Evolutionary conservation across 2,113 vertebrate species (phyloP), one percentile per base, ranked within the genome.

Genomic region (Labeo rohita): DNA sequence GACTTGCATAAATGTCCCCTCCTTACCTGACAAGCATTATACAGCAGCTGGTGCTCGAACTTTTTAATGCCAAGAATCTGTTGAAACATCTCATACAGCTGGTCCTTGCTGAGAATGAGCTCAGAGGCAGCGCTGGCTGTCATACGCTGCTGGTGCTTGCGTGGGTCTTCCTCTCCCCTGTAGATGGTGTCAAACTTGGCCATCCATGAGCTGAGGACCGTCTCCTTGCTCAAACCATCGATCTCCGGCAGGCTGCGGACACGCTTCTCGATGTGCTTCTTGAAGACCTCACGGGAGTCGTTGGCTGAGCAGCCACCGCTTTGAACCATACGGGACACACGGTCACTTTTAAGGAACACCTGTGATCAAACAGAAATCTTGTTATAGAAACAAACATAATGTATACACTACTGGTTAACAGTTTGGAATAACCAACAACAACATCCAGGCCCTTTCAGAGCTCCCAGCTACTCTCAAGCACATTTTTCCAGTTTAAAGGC

Each of bases 11-110:
- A 65, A 76, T 43, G 2, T 45, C 34, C 11, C 18, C 66, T 45
- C 83, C 93, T 95, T 91, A 99, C 98, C 98, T 99, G 98, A 87
- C 98, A 99, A 0, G 98, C 98, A 0, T 99, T 99, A 89, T 99
- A 99, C 39, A 99, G 94, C 76, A 99, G 97, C 89, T 99, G 98
- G 92, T 99, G 98, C 86, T 99, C 98, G 34, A 99, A 99, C 83
- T 99, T 99, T 95, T 99, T 99, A 93, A 99, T 97, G 47, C 98
- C 98, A 49, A 99, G 92, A 90, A 99, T 99, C 86, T 97, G 96
- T 92, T 99, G 98, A 93, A 99, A 99, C 98, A 99, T 99, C 92
- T 99, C 98, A 0, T 99, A 99, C 78, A 99, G 96, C 84, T 99
- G 98, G 91, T 99, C 98, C 90, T 99, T 99, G 95, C 98, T 99